Conservation (phyloP, 2,888 invertebrate genomes). For the Brachynemurus nebulosus region DNA sequence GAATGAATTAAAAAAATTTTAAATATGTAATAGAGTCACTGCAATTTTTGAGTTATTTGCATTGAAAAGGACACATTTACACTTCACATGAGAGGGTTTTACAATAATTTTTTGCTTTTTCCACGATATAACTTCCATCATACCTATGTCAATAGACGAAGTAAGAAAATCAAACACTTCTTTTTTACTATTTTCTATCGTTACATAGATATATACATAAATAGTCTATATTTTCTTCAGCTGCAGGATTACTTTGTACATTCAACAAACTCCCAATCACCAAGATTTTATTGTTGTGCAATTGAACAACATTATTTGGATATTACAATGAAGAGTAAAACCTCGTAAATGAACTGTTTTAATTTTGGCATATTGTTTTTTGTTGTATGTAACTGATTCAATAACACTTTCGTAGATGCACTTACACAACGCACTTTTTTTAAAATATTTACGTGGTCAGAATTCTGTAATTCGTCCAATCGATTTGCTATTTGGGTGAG, state of each 20-base stretch:
- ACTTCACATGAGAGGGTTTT: not conserved
- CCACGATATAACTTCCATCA: not conserved
- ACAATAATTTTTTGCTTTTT: not conserved
- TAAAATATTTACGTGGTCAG: conserved; percentile 6
- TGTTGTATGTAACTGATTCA: not conserved
- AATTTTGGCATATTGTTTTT: not conserved
- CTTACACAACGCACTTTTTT: conserved; percentile 2
- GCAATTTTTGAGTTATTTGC: not conserved
- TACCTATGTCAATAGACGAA: not conserved
- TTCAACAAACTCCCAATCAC: not conserved
- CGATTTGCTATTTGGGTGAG: conserved; percentile 14
- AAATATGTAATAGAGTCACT: not conserved
- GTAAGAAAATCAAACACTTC: not conserved
- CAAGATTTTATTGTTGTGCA: not conserved
- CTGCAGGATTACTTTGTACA: not conserved
- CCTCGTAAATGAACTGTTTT: not conserved
- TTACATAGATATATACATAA: not conserved
- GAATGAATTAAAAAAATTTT: too few species aligned
- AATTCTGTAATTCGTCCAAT: conserved; percentile 12
- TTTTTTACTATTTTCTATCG: not conserved
- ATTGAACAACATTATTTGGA: not conserved
- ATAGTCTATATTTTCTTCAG: not conserved
- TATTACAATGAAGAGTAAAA: not conserved
- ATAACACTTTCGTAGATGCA: not conserved
- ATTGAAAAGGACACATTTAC: not conserved